Evolutionary conservation across 2,888 invertebrate species (phyloP).

Genomic region (Capitulum mitella): DNA sequence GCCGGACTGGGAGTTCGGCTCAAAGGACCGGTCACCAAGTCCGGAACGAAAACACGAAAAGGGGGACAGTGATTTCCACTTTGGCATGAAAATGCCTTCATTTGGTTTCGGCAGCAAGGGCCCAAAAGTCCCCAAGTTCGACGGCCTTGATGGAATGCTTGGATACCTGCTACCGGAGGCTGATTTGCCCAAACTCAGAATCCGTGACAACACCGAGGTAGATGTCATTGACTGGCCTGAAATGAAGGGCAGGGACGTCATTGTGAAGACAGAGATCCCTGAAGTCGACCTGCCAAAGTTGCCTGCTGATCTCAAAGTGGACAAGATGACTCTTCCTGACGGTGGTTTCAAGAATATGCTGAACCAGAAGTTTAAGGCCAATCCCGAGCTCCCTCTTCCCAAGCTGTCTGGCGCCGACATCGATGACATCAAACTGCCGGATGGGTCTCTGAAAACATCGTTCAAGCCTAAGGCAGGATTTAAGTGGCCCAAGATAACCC

Average conservation of each 20-base stretch:
- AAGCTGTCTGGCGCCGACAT: constrained; percentile 28
- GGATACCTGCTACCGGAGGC: neutral
- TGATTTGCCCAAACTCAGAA: neutral
- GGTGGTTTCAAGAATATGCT: neutral
- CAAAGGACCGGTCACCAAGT: neutral
- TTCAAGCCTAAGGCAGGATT: constrained; percentile 3
- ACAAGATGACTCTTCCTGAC: neutral
- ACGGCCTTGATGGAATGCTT: neutral
- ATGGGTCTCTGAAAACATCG: constrained; percentile 11
- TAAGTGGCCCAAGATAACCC: neutral
- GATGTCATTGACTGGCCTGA: neutral
- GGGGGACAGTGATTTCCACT: neutral
- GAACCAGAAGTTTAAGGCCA: constrained; percentile 23
- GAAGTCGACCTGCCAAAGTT: neutral
- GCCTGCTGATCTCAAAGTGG: neutral
- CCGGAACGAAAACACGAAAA: neutral
- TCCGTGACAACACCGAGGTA: constrained; percentile 14
- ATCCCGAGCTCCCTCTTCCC: constrained; percentile 27
- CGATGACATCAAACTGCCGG: constrained; percentile 27
- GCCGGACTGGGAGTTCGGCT: constrained; percentile 1
- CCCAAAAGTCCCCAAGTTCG: neutral
- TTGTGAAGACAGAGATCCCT: neutral
- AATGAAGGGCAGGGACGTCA: neutral
- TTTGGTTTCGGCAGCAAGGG: constrained; percentile 1
- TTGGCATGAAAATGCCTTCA: constrained; percentile 18